Percentiles rank a stretch among this genome's conserved stretches.
phyloP scores from a whole-genome alignment of 2,797 vertebrate species.

The Semotilus atromaculatus region DNA sequence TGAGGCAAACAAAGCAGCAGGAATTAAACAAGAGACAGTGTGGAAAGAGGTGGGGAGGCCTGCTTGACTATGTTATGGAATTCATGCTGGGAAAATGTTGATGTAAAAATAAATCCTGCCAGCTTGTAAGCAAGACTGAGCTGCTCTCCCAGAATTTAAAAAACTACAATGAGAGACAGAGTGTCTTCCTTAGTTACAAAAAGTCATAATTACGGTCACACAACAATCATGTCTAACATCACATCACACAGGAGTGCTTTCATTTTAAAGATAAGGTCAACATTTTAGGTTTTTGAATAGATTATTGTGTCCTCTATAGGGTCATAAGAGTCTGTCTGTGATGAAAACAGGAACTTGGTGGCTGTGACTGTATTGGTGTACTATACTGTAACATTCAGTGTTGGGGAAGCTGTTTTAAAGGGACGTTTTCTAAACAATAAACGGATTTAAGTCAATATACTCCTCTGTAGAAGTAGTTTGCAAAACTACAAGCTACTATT shows the following conservation, averaged over 20 bases:
- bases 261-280: background rate
- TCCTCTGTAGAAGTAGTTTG: background rate
- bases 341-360: background rate
- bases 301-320: background rate
- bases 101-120: slow-evolving; percentile 5
- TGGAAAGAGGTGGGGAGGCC: slow-evolving; percentile 4
- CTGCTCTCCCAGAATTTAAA: background rate
- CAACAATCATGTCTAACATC: background rate
- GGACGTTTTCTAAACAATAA: background rate
- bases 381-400: background rate
- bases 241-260: background rate
- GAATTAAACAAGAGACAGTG: background rate
- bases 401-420: background rate
- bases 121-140: background rate
- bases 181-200: background rate
- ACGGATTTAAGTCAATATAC: background rate
- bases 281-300: background rate
- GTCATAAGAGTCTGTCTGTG: background rate
- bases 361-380: background rate
- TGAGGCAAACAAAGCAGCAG: slow-evolving; percentile 20
- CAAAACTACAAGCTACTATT: background rate
- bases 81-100: background rate
- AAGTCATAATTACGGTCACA: background rate
- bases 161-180: slow-evolving; percentile 3
- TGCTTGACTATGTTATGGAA: background rate